Evolutionary conservation across 1,140 invertebrate species (phyloP), one percentile per base, ranked within the genome.

Genomic region (Aplysia californica): DNA sequence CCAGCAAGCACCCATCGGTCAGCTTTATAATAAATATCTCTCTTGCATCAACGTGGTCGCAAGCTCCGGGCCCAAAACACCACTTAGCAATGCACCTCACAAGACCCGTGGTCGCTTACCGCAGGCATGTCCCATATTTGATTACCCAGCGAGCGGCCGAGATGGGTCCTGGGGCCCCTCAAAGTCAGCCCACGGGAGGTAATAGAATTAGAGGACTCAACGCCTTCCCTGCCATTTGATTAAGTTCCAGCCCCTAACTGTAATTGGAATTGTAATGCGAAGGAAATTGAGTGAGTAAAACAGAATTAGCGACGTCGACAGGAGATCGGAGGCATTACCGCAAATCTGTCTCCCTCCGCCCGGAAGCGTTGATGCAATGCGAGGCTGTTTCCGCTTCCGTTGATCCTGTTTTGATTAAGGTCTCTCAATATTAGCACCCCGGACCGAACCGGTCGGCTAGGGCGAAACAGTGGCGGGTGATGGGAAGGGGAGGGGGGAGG

Each of bases 271-370:
- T 73, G 78, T 76, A 74, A 79, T 72, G 78, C 64, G 74, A 67
- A 50, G 73, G 78, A 79, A 79, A 79, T 76, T 79, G 78, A 76
- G 78, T 76, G 78, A 79, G 78, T 79, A 79, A 79, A 79, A 79
- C 69, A 79, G 78, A 79, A 79, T 79, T 79, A 79, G 41, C 56
- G 59, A 21, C 50, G 74, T 76, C 74, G 56, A 26, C 26, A 38
- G 66, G 50, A 64, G 72, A 67, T 41, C 50, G 26, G 35, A 15
- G 36, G 67, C 26, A 26, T 65, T 61, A 73, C 23, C 55, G 23
- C 55, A 73, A 73, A 73, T 73, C 70, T 73, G 70, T 35, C 31
- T 55, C 31, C 31, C 6, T 58, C 70, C 31, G 56, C 70, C 70
- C 35, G 41, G 70, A 59, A 73, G 58, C 70, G 70, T 33, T 38